Base-by-base conservation (phyloP, 2,888 invertebrate genomes). In the Bibio marci region DNA sequence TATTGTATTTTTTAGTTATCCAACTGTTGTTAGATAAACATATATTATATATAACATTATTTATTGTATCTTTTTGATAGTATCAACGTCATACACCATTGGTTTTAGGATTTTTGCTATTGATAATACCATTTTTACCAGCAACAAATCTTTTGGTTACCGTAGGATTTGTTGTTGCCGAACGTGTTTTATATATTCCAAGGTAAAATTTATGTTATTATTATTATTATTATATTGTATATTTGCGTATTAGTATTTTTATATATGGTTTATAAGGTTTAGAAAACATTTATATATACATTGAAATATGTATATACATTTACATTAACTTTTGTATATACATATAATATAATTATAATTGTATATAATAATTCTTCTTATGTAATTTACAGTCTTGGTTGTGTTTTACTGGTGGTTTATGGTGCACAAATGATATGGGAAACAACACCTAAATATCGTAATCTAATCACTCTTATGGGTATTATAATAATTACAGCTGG, bases 111-210 rank as follows among this genome's bases (percentile, higher is more conserved):
- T 56, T 80, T 48, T 64, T 82, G 59, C 63, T 88, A 48, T 65
- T 87, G 44, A 72, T 82, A 41, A 63, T 87, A 39, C 86, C 88
- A 4, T 88, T 86, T 59, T 66, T 90, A 38, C 88, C 87, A 2
- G 87, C 88, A 1, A 80, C 86, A 42, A 90, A 90, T 58, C 59
- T 86, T 30, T 65, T 82, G 42, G 75, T 82, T 47, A 80, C 80
- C 1, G 82, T 82, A 4, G 83, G 83, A 25, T 83, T 83, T 52
- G 82, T 83, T 7, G 73, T 90, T 1, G 90, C 90, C 1, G 90
- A 91, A 59, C 67, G 90, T 47, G 80, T 90, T 26, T 70, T 90
- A 12, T 90, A 90, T 62, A 83, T 90, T 53, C 87, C 90, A 37
- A 82, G 76, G 81, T 81, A 66, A 22, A 22, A 22, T 22, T n/a